Evolutionary conservation across 2,888 invertebrate species (phyloP).

Genomic region (Carpatolechia fugitivella): DNA sequence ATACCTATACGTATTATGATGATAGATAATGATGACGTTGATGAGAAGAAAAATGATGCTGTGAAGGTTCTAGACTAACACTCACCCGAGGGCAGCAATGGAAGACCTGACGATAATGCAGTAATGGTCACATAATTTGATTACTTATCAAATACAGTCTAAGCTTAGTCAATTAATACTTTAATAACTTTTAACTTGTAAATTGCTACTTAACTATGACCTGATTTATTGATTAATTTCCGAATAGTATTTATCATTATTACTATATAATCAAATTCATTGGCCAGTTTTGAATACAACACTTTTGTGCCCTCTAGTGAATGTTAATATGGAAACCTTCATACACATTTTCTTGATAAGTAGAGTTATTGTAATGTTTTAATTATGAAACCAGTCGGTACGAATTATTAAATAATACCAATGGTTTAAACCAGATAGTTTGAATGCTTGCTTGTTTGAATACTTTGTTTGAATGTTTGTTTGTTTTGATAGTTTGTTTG

Average conservation of each 20-base stretch:
- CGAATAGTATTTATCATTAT: background rate
- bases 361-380: too few species aligned
- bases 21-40: background rate
- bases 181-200: background rate
- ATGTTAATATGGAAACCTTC: background rate
- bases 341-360: background rate
- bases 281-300: too few species aligned
- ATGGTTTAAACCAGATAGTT: too few species aligned
- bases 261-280: background rate
- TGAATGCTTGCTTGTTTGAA: too few species aligned
- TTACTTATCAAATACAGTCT: background rate
- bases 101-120: conserved; percentile 5
- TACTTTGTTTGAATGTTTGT: too few species aligned
- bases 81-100: conserved; percentile 8
- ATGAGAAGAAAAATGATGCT: background rate
- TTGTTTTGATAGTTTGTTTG: too few species aligned
- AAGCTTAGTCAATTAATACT: background rate
- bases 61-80: background rate
- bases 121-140: conserved; percentile 12
- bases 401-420: too few species aligned
- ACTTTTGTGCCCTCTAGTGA: background rate
- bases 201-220: too few species aligned
- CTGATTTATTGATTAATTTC: too few species aligned
- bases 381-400: too few species aligned
- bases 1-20: too few species aligned